Evolutionary conservation across 2,888 invertebrate species (phyloP).

Genomic region (Plagiodera versicolora): DNA sequence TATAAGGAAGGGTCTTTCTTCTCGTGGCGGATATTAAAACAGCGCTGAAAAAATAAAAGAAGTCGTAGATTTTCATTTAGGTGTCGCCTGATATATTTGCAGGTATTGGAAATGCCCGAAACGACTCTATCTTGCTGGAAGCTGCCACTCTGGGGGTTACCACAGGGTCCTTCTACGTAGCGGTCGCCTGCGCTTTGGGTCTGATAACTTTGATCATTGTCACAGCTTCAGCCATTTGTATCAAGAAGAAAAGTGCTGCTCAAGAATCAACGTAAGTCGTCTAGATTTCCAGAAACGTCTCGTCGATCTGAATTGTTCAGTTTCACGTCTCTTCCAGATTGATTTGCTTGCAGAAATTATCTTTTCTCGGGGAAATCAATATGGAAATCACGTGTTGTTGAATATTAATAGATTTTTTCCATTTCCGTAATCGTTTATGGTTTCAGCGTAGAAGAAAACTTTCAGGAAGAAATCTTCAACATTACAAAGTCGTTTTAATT

Average conservation of each 20-base stretch:
- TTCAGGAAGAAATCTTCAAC: conserved; percentile 5
- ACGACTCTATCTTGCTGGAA: conserved; percentile 72
- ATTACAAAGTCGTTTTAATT: conserved; percentile 19
- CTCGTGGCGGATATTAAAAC: conserved; percentile 31
- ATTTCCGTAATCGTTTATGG: conserved; percentile 5
- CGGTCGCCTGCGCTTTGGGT: conserved; percentile 80
- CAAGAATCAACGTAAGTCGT: conserved; percentile 69
- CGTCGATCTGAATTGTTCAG: no score
- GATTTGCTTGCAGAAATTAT: no score
- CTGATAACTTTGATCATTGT: conserved; percentile 68
- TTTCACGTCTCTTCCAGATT: no score
- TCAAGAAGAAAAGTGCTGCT: conserved; percentile 67
- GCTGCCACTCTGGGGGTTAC: conserved; percentile 67
- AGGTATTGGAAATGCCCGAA: conserved; percentile 59
- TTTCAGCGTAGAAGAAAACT: neutral
- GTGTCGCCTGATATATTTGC: conserved; percentile 30
- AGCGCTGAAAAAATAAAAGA: conserved; percentile 23
- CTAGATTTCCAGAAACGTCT: neutral
- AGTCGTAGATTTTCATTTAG: conserved; percentile 33
- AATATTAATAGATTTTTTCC: conserved; percentile 1
- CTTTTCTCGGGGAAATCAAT: no score
- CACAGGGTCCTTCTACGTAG: conserved; percentile 74
- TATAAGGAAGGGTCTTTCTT: conserved; percentile 13
- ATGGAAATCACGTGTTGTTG: no score
- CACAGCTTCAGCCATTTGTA: conserved; percentile 68